These are phyloP conservation scores for Drosophila acutilabella DNA, from an alignment of 2,888 invertebrate genomes.

Conservation along the genomic window DNA sequence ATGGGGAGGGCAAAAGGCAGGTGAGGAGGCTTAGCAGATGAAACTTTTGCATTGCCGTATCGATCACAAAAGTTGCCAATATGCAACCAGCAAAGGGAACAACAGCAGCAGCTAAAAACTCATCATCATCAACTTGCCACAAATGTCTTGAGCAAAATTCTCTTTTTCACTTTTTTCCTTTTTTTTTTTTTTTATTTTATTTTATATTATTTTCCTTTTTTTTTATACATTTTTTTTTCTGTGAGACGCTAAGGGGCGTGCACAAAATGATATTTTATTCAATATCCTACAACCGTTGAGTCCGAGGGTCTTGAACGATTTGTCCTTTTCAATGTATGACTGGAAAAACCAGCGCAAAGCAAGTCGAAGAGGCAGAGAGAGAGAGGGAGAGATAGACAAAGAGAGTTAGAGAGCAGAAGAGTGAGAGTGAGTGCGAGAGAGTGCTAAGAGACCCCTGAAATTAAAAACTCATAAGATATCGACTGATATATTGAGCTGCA, in stretches of 20 bases:
- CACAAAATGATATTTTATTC: slow-evolving; percentile 84
- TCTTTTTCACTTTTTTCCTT: no score
- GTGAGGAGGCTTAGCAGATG: background rate
- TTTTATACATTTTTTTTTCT: slow-evolving; percentile 23
- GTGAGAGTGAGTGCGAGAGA: slow-evolving; percentile 11
- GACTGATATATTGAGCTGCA: slow-evolving; percentile 85
- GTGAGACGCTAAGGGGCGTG: slow-evolving; percentile 72
- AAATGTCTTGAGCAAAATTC: slow-evolving; percentile 28
- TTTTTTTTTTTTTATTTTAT: slow-evolving; percentile 6
- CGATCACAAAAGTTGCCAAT: slow-evolving; percentile 80
- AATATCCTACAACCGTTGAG: slow-evolving; percentile 74
- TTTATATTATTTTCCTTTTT: slow-evolving; percentile 33
- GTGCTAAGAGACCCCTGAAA: slow-evolving; percentile 76
- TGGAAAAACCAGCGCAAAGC: slow-evolving; percentile 81
- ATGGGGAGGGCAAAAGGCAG: background rate
- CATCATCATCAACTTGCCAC: slow-evolving; percentile 73
- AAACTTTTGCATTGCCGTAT: slow-evolving; percentile 73
- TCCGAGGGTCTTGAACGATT: slow-evolving; percentile 57
- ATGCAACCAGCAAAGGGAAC: slow-evolving; percentile 31
- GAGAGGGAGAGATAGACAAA: slow-evolving; percentile 16
- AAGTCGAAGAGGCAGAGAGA: slow-evolving; percentile 77
- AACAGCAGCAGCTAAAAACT: slow-evolving; percentile 55
- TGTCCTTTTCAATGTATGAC: slow-evolving; percentile 72
- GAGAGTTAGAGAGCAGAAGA: slow-evolving; percentile 12
- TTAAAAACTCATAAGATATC: slow-evolving; percentile 85